phyloP scores from a whole-genome alignment of 2,797 vertebrate species.

The Megaceryle alcyon region DNA sequence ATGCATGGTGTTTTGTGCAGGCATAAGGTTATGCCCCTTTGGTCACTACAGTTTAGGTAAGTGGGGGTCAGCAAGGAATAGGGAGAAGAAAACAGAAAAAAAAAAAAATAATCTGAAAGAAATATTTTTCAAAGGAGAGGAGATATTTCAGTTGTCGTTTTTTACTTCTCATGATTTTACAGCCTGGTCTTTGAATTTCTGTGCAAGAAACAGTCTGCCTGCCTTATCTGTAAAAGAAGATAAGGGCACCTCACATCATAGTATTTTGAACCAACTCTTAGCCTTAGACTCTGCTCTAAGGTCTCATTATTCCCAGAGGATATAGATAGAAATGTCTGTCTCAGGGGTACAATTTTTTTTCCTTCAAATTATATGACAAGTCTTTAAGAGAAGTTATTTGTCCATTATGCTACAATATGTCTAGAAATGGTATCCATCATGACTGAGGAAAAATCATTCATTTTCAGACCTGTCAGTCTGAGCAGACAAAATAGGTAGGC shows the following conservation, averaged over 20 bases:
- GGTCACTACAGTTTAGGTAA: not conserved
- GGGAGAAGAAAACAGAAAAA: not conserved
- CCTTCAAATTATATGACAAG: slow-evolving; percentile 65
- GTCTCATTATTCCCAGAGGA: slow-evolving; percentile 63
- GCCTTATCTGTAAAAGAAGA: slow-evolving; percentile 62
- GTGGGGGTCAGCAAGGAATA: not conserved
- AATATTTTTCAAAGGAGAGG: slow-evolving; percentile 29
- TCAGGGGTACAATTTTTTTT: slow-evolving; percentile 26
- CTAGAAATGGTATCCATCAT: slow-evolving; percentile 61
- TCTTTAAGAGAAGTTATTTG: slow-evolving; percentile 69
- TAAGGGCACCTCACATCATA: slow-evolving; percentile 61
- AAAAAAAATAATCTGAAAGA: not conserved
- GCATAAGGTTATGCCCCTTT: not conserved
- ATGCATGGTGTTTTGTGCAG: accelerated
- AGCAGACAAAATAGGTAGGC: slow-evolving; percentile 30
- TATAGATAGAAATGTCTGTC: slow-evolving; percentile 67
- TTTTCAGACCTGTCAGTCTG: slow-evolving; percentile 65
- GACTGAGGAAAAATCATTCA: slow-evolving; percentile 64
- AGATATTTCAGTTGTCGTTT: not conserved
- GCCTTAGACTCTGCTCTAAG: slow-evolving; percentile 54
- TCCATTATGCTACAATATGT: slow-evolving; percentile 61
- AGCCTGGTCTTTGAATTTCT: slow-evolving; percentile 58
- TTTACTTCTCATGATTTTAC: slow-evolving; percentile 60
- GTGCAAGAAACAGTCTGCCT: slow-evolving; percentile 45
- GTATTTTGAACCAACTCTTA: slow-evolving; percentile 56